A percentile compares a stretch with the other conserved stretches of the same genome.
Evolutionary conservation across 1,140 invertebrate genomes (phyloP).

Genomic region (Papilio machaon): DNA sequence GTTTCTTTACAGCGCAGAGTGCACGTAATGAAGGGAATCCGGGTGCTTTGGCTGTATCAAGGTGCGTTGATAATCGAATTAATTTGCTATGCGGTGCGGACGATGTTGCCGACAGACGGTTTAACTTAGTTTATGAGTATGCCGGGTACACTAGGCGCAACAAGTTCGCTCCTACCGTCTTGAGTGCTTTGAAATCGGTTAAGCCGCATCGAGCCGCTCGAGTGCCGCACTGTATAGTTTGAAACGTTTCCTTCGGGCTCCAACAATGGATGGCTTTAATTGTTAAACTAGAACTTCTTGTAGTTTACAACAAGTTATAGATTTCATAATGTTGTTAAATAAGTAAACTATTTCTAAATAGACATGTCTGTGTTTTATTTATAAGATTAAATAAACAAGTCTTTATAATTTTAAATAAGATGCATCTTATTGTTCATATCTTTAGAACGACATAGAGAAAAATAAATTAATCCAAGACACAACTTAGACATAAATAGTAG

Average conservation of each 20-base stretch:
- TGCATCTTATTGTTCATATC: too few relatives aligned
- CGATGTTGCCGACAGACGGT: conserved; percentile 71
- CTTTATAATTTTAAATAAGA: too few relatives aligned
- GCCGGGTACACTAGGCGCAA: conserved; percentile 73
- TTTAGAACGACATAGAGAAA: too few relatives aligned
- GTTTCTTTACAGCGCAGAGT: conserved; percentile 49
- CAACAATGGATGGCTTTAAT: conserved; percentile 50
- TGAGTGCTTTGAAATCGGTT: conserved; percentile 78
- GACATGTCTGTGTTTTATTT: neutral
- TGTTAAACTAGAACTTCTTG: conserved; percentile 44
- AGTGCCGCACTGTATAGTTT: conserved; percentile 55
- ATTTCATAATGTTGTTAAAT: conserved; percentile 10
- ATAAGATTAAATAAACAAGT: neutral
- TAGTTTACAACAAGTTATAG: conserved; percentile 26
- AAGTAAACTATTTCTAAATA: conserved; percentile 24
- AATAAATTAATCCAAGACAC: neutral
- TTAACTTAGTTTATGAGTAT: conserved; percentile 79
- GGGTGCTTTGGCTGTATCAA: conserved; percentile 71
- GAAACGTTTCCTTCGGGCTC: conserved; percentile 42
- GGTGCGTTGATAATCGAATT: conserved; percentile 79
- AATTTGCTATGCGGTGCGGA: conserved; percentile 72
- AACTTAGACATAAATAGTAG: neutral
- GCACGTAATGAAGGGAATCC: conserved; percentile 69
- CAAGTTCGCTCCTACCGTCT: conserved; percentile 78
- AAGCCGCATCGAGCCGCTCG: conserved; percentile 66